Evolutionary conservation across 2,113 vertebrate genomes (phyloP).

Genomic region (Tamias sibiricus): DNA sequence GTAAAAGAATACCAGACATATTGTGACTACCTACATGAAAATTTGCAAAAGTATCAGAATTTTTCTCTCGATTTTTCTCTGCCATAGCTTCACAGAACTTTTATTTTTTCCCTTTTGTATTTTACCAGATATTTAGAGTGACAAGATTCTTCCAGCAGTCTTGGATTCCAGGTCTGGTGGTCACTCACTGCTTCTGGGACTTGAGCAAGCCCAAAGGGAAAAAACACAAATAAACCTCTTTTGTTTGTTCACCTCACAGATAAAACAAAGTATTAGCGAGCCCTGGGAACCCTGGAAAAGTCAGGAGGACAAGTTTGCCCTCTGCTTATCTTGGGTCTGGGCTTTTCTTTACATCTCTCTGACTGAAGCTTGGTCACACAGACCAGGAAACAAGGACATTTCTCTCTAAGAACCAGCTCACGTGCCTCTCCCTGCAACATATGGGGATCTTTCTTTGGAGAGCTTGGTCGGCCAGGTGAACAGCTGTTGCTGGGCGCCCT

Average conservation of each 20-base stretch:
- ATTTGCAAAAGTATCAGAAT: not conserved
- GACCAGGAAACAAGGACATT: constrained; percentile 81
- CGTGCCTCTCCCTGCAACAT: constrained; percentile 78
- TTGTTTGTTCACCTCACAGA: not conserved
- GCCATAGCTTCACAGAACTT: not conserved
- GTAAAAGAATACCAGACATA: not conserved
- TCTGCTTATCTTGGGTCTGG: not conserved
- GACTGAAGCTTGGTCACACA: constrained; percentile 53
- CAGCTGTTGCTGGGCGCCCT: constrained; percentile 85
- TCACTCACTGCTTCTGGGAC: not conserved
- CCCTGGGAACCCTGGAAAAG: not conserved
- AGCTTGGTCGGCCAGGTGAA: constrained; percentile 86
- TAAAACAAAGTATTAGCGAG: not conserved
- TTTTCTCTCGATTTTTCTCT: not conserved
- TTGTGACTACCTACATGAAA: not conserved
- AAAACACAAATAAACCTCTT: not conserved
- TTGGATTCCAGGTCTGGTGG: not conserved
- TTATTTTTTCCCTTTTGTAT: not conserved
- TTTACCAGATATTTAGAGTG: not conserved
- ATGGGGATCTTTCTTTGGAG: constrained; percentile 85
- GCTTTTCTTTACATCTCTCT: not conserved
- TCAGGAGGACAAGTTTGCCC: not conserved
- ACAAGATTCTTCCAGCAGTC: not conserved
- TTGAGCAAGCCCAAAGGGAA: not conserved
- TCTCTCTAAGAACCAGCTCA: constrained; percentile 83